Evolutionary conservation across 1,140 invertebrate genomes (phyloP), one percentile per base, ranked within the genome.

Genomic region (Frieseomelitta varia): DNA sequence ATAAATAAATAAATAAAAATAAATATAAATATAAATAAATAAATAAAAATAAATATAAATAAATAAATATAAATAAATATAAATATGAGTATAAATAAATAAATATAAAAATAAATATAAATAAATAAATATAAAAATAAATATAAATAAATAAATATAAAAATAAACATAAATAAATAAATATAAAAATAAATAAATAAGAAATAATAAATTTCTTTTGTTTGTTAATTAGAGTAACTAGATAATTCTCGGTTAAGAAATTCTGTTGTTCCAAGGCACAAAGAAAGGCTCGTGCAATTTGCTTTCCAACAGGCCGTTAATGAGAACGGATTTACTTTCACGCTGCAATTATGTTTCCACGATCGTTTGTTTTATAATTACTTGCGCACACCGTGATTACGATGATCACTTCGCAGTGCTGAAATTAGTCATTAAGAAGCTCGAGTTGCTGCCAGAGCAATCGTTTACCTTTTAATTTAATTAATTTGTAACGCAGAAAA

Each of bases 311-410:
- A 67, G 27, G 55, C 30, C 30, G 63, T 10, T 53, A 65, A 79
- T 55, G 51, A 51, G 65, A 53, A 55, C 65, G 65, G 51, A 69
- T 79, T 68, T 69, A 68, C 77, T 79, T 79, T 79, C 77, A 79
- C 77, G 30, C 12, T 55, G 65, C 15, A 69, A 69, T 79, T 68
- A 68, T 51, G 15, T 69, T 69, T 69, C 27, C 77, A 79, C 51
- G 27, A 53, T 79, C 30, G 47, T 56, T 79, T 56, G 15, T 51
- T 68, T 67, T 34, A 68, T 53, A 79, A 68, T 55, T 79, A 79
- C 47, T 34, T 24, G 76, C 77, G 21, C 65, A 79, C 51, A 34
- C 21, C 24, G 1, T 17, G 39, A 78, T 67, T n/a, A 58, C 30
- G 34, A 76, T 15, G 17, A 15, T 21, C 17, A 21, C 24, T 19